These are phyloP conservation scores for Hylaeus volcanicus DNA, from an alignment of 1,140 invertebrate species.

Conservation along the genomic window DNA sequence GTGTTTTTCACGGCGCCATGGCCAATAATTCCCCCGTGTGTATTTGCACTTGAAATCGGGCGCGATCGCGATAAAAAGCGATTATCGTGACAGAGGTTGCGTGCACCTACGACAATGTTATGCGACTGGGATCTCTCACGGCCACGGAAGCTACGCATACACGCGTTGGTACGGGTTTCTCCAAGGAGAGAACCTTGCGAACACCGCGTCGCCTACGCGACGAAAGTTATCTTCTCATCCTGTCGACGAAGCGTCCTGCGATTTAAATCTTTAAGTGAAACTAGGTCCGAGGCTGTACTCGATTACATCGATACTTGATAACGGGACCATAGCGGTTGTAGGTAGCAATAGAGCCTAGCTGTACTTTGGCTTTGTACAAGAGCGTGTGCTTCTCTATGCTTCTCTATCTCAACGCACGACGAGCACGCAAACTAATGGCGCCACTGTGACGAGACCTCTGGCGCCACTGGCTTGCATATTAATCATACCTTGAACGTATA, in stretches of 20 bases:
- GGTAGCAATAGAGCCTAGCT: no score
- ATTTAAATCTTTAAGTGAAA: no score
- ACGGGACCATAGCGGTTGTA: no score
- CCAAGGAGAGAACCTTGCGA: constrained; percentile 26
- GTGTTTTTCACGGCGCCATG: constrained; percentile 8
- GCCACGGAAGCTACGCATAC: neutral
- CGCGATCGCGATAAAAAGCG: constrained; percentile 43
- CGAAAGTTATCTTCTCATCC: neutral
- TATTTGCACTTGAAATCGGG: constrained; percentile 17
- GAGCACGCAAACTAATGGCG: no score
- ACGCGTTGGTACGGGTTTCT: neutral
- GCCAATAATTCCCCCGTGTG: constrained; percentile 14
- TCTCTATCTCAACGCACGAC: no score
- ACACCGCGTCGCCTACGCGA: neutral
- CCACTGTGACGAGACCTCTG: no score
- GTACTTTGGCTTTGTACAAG: no score
- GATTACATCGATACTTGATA: no score
- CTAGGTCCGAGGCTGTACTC: no score
- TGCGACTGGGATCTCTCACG: constrained; percentile 8
- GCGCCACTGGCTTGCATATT: no score
- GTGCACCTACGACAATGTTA: constrained; percentile 17
- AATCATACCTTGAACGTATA: no score
- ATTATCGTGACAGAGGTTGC: constrained; percentile 33
- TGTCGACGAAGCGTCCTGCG: neutral
- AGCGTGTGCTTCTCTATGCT: no score